Evolutionary conservation across 2,113 vertebrate species (phyloP).

Genomic region (Istiophorus platypterus): DNA sequence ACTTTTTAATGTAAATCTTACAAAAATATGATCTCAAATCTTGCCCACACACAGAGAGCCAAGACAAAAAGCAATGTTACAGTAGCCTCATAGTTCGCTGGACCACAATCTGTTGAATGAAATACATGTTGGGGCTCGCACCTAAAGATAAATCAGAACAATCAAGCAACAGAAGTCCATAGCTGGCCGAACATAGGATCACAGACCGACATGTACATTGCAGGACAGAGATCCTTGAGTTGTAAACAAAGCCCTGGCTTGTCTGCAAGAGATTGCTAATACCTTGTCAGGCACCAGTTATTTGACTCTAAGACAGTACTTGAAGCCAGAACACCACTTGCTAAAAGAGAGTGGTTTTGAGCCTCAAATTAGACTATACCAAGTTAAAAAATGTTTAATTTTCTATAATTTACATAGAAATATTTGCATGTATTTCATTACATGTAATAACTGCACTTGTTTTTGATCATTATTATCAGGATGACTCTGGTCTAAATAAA

Average conservation of each 20-base stretch:
- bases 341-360: not conserved
- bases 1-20: not conserved
- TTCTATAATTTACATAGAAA: not conserved
- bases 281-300: not conserved
- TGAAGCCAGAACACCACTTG: too few species aligned
- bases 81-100: not conserved
- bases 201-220: not conserved
- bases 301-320: not conserved
- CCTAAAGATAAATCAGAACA: not conserved
- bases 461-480: not conserved
- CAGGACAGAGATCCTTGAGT: not conserved
- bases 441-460: not conserved
- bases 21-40: not conserved
- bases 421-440: not conserved
- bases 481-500: not conserved
- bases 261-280: not conserved
- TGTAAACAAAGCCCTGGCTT: slow-evolving; percentile 10
- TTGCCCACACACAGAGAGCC: not conserved
- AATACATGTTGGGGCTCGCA: slow-evolving; percentile 23
- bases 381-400: not conserved
- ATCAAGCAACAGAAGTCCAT: not conserved
- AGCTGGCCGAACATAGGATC: slow-evolving; percentile 2
- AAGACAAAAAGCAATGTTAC: not conserved
- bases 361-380: not conserved
- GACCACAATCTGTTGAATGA: not conserved